Base-by-base conservation (phyloP, 1,140 invertebrate species). In the Aethina tumida region DNA sequence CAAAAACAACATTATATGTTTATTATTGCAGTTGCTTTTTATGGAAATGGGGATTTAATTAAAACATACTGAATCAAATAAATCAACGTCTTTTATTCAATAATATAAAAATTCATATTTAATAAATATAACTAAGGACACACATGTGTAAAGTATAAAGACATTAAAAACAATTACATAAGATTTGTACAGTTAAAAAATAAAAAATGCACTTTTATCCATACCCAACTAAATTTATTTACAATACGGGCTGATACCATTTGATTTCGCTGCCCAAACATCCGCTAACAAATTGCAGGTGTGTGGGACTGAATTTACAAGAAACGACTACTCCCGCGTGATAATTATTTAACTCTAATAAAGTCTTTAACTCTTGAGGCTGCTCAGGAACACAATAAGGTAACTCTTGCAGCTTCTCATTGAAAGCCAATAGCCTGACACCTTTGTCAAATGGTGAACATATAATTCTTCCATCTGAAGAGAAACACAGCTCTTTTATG, bases 371-470 rank as follows among this genome's bases (percentile, higher is more conserved):
- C 45, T 60, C 60, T 60, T 59, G 47, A 46, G 60, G 62, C 29
- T 55, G 42, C 30, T 62, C 51, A 9, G 75, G 73, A 1, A 77
- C 71, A 54, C 75, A 79, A 39, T 77, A 73, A 2, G 81, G 79
- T 19, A 94, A 60, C 59, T 94, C 89, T 24, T 77, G 68, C 60
- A 88, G 90, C 6, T 78, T 63, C 1, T 73, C 67, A 41, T 81
- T 80, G 52, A 94, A 91, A 1, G 79, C 78, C 5, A 95, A 61
- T 1, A 96, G 63, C 12, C 90, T 66, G 20, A 93, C 74, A 3
- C 90, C 90, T 47, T 78, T 79, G 1, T 77, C 84, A 57, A 83
- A 93, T 0, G 91, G 90, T 0, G 90, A 94, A 55, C 84, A 90
- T 14, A 96, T 82, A 1, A 94, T 57, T 17, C 89, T 69, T 1